Conservation (phyloP, 2,888 invertebrate species). For the Perizoma flavofasciatum region DNA sequence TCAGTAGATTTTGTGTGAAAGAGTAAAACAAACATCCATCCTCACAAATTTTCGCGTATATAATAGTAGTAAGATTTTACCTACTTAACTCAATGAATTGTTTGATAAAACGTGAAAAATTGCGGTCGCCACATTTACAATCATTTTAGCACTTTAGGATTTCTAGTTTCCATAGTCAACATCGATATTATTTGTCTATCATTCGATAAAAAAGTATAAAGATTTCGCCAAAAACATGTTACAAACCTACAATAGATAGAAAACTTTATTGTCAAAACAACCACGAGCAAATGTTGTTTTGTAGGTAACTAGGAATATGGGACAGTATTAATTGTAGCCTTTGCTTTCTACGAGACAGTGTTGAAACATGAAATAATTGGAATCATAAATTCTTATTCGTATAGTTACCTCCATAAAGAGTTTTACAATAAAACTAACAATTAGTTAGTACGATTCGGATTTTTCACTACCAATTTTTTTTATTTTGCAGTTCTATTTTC, state of each 20-base stretch:
- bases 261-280: slow-evolving; percentile 38
- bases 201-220: background rate
- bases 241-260: slow-evolving; percentile 48
- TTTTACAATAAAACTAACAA: background rate
- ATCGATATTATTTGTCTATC: no score
- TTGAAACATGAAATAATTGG: slow-evolving; percentile 24
- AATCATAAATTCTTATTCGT: slow-evolving; percentile 18
- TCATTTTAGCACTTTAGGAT: background rate
- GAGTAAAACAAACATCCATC: no score
- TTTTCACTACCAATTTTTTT: no score
- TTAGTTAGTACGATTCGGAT: no score
- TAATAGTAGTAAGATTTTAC: no score
- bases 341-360: slow-evolving; percentile 35
- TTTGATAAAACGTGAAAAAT: no score
- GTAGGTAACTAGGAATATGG: slow-evolving; percentile 34
- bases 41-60: no score
- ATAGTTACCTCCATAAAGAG: background rate
- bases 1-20: no score
- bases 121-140: no score
- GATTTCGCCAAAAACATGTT: slow-evolving; percentile 43
- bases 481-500: no score
- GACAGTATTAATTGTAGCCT: slow-evolving; percentile 32
- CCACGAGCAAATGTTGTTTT: slow-evolving; percentile 34
- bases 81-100: no score
- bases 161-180: background rate